Evolutionary conservation across 2,113 vertebrate genomes (phyloP).

Genomic region (Brachionichthys hirsutus): DNA sequence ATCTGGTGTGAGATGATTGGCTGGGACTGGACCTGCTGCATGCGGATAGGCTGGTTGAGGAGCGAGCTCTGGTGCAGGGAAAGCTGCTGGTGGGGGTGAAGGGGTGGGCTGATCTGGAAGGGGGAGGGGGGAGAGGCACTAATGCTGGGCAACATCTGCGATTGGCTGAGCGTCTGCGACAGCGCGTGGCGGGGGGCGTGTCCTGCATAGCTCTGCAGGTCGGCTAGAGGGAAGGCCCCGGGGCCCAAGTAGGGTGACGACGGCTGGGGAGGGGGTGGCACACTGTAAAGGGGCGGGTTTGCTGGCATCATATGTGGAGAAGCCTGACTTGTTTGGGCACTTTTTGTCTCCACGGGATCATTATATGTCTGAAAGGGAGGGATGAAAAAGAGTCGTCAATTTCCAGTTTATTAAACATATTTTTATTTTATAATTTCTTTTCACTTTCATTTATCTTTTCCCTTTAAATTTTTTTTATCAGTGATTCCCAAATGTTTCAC

Average conservation of each 20-base stretch:
- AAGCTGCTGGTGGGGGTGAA: constrained; percentile 92
- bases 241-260: constrained; percentile 89
- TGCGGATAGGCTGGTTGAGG: constrained; percentile 92
- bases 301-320: constrained; percentile 93
- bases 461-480: too few relatives aligned
- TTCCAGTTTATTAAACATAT: not conserved
- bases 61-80: constrained; percentile 92
- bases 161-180: constrained; percentile 87
- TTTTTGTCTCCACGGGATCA: constrained; percentile 89
- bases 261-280: constrained; percentile 85
- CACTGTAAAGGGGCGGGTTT: constrained; percentile 89
- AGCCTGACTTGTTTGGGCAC: constrained; percentile 81
- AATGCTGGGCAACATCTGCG: constrained; percentile 92
- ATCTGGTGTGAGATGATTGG: constrained; percentile 94
- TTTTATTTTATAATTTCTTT: not conserved
- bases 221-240: constrained; percentile 88
- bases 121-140: constrained; percentile 92
- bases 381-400: not conserved
- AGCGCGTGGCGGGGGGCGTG: constrained; percentile 87
- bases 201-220: constrained; percentile 91
- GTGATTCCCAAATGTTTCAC: too few relatives aligned
- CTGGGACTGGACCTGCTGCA: constrained; percentile 95
- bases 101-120: constrained; percentile 94
- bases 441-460: too few relatives aligned
- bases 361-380: constrained; percentile 82